Conservation (phyloP, 2,113 vertebrate genomes). For the Hippolais icterina region DNA sequence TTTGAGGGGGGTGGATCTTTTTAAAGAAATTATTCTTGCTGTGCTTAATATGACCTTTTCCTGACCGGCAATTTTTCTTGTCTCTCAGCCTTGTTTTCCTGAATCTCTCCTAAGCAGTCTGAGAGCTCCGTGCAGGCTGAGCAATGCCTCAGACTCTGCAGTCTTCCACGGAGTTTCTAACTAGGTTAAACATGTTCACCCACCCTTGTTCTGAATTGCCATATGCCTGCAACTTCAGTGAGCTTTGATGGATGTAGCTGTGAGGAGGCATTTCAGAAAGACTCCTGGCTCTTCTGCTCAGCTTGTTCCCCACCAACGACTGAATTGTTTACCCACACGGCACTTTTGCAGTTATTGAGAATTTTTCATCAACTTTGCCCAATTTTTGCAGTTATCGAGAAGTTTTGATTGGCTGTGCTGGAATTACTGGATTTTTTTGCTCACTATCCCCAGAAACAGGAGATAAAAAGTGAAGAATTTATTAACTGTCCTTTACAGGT, state of each 20-base stretch:
- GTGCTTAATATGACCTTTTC: neutral
- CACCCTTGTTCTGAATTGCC: slow-evolving; percentile 34
- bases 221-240: slow-evolving; percentile 20
- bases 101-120: neutral
- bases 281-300: neutral
- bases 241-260: slow-evolving; percentile 16
- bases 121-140: neutral
- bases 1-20: neutral
- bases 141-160: neutral
- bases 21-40: neutral
- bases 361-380: neutral
- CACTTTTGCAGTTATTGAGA: neutral
- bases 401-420: neutral
- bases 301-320: neutral
- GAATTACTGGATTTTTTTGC: neutral
- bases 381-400: neutral
- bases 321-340: neutral
- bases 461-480: neutral
- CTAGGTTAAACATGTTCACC: slow-evolving; percentile 36
- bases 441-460: neutral
- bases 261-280: neutral
- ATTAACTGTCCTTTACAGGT: neutral
- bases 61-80: neutral
- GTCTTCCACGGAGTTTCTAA: slow-evolving; percentile 6
- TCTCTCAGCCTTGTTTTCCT: neutral